Evolutionary conservation across 2,113 vertebrate species (phyloP).

Genomic region (Pipra filicauda): DNA sequence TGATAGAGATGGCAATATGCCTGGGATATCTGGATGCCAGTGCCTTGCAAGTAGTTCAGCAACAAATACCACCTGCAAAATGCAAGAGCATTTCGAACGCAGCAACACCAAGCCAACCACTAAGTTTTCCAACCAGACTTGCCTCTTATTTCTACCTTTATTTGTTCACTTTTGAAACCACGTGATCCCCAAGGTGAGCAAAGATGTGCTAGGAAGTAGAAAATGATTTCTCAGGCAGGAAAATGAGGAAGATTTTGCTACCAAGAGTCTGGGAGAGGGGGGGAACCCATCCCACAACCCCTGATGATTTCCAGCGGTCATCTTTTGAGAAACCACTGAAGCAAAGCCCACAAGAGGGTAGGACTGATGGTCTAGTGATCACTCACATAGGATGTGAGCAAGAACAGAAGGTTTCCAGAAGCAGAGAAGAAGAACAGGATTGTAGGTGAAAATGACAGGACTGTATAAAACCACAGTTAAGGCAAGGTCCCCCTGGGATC

Average conservation of each 20-base stretch:
- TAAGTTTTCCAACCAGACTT: not conserved
- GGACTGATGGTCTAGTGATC: not conserved
- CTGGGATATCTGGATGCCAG: not conserved
- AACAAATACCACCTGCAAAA: not conserved
- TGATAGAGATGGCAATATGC: not conserved
- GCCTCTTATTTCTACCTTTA: not conserved
- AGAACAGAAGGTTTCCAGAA: not conserved
- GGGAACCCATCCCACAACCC: not conserved
- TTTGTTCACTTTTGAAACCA: not conserved
- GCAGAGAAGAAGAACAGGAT: fast-evolving
- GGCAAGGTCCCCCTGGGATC: not conserved
- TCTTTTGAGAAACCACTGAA: not conserved
- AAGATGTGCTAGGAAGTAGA: not conserved
- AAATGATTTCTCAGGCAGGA: not conserved
- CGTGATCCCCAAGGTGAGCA: not conserved
- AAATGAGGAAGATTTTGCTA: not conserved
- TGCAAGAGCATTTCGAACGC: not conserved
- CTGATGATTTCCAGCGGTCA: not conserved
- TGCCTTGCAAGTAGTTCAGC: not conserved
- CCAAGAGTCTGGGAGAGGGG: not conserved
- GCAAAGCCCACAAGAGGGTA: not conserved
- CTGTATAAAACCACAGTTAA: not conserved
- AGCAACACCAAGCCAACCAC: fast-evolving
- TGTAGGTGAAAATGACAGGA: not conserved
- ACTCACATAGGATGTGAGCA: not conserved